phyloP scores from a whole-genome alignment of 2,797 vertebrate species.

The Myiotriccus ornatus region DNA sequence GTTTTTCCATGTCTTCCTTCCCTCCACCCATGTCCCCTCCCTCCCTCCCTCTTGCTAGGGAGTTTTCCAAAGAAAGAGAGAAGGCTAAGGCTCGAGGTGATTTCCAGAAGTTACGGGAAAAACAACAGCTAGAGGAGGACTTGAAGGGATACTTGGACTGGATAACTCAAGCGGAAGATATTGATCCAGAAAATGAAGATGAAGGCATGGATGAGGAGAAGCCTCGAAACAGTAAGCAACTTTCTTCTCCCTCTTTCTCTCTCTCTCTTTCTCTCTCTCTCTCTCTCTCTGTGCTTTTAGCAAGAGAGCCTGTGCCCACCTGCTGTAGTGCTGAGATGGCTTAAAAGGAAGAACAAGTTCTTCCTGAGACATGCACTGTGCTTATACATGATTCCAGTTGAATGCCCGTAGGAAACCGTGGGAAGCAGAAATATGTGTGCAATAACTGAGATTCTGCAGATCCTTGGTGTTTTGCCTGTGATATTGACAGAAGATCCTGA shows the following conservation, averaged over 20 bases:
- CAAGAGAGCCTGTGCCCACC: not conserved
- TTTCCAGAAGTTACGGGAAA: conserved; percentile 97
- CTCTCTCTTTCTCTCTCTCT: not conserved
- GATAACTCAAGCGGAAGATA: conserved; percentile 99
- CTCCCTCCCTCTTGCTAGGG: conserved; percentile 76
- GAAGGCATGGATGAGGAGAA: conserved; percentile 96
- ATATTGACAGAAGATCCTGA: not conserved
- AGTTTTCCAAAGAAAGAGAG: conserved; percentile 98
- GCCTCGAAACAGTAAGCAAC: conserved; percentile 92
- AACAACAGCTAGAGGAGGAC: conserved; percentile 96
- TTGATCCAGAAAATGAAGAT: conserved; percentile 97
- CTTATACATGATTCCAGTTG: not conserved
- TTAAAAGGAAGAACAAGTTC: not conserved
- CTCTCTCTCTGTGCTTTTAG: not conserved
- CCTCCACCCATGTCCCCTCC: not conserved
- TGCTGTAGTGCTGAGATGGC: not conserved
- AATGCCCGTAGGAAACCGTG: not conserved
- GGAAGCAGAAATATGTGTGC: not conserved
- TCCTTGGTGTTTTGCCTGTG: not conserved
- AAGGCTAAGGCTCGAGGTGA: conserved; percentile 97
- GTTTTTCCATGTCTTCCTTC: conserved; percentile 36
- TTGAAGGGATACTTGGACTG: conserved; percentile 97
- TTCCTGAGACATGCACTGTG: not conserved
- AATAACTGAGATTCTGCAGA: not conserved
- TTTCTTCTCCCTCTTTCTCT: not conserved